Evolutionary conservation across 1,140 invertebrate genomes (phyloP), one percentile per base, ranked within the genome.

Genomic region (Bombus huntii): DNA sequence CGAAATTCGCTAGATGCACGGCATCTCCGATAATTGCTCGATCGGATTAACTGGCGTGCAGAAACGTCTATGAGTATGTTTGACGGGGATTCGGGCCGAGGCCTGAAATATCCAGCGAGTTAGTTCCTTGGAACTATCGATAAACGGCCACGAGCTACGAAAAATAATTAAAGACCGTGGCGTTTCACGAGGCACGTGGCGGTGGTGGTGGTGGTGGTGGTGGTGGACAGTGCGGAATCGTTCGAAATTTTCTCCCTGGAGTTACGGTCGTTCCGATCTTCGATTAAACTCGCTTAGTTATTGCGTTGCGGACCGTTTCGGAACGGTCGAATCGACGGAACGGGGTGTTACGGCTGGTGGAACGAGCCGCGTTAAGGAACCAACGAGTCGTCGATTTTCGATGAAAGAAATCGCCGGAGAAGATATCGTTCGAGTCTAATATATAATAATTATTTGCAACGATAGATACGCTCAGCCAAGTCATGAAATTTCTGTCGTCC

Each of bases 211-310:
- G 0, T 39, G 8, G n/a, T 13, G 3, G 0, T 39, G 3, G 0
- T 31, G 8, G n/a, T 18, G 18, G 9, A 28, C 12, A 13, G 25
- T 1, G 37, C 13, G 15, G n/a, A 72, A 44, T 73, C 28, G 39
- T 73, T 22, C 0, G 39, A 12, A 53, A 74, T 53, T 22, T 73
- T n/a, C 15, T 74, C 31, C 37, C 3, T 15, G 4, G 39, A 62
- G 78, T 78, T 78, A 59, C 73, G 18, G 62, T 42, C 37, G 77
- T 18, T 47, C 6, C 12, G 39, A 47, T 28, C 53, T 83, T 44
- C 57, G 65, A 81, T 86, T 80, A 83, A 89, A 87, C 31, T 81
- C 78, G 28, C n/a, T 81, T 71, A 57, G 74, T 84, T 87, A 77
- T 73, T 37, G 59, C 39, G 44, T 15, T 2, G 37, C 39, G 57